A percentile compares a stretch with the other conserved stretches of the same genome.
phyloP scores from a whole-genome alignment of 92 coral and sea anemone species.

The Porites evermanni region DNA sequence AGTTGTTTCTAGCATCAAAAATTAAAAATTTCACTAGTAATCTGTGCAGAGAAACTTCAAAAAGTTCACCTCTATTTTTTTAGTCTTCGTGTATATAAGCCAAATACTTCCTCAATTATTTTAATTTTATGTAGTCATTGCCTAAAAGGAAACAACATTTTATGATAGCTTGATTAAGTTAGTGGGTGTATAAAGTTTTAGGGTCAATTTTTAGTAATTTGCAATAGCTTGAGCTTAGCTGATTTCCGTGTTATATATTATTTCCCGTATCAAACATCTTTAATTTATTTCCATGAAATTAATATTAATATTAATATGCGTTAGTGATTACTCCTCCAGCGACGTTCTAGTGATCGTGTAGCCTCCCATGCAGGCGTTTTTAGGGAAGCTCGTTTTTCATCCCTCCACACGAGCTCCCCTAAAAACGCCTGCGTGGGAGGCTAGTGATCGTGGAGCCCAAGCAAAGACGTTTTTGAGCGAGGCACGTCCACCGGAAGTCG shows the following conservation, averaged over 20 bases:
- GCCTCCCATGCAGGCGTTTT: too few species aligned
- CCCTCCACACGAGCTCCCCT: too few species aligned
- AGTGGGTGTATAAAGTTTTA: conserved; percentile 16
- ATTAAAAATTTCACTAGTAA: background rate
- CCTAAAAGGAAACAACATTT: background rate
- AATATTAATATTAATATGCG: background rate
- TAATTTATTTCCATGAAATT: conserved; percentile 6
- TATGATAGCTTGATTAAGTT: background rate
- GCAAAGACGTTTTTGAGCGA: too few species aligned
- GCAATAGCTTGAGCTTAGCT: background rate
- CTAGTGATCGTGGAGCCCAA: too few species aligned
- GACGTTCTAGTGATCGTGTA: background rate
- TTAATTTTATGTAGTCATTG: background rate
- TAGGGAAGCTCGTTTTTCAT: too few species aligned
- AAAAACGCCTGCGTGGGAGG: too few species aligned
- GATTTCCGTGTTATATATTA: conserved; percentile 5
- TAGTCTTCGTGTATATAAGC: conserved; percentile 18
- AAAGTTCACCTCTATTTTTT: conserved; percentile 4
- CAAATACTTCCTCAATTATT: background rate
- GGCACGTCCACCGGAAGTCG: too few species aligned
- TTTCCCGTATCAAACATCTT: background rate
- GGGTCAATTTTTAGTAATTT: background rate
- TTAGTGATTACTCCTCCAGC: background rate
- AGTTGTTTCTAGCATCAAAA: background rate
- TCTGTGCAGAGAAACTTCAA: background rate